These are phyloP conservation scores for Zosterops japonicus DNA, from an alignment of 2,113 vertebrate species.

Conservation along the genomic window DNA sequence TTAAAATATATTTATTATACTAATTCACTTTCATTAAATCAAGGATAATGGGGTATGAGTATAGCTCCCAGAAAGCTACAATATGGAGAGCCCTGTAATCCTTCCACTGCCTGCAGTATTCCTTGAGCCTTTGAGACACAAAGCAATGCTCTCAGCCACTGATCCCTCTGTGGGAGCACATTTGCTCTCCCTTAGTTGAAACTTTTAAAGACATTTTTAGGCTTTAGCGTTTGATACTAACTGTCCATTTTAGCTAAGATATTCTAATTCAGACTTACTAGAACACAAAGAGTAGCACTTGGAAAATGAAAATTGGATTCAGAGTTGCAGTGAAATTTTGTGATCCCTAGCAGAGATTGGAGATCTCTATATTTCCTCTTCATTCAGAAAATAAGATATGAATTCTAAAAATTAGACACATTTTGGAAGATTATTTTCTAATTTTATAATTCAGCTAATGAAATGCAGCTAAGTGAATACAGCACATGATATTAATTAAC, in stretches of 20 bases:
- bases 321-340: not conserved
- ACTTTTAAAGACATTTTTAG: not conserved
- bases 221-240: not conserved
- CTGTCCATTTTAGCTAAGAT: not conserved
- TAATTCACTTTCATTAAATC: not conserved
- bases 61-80: not conserved
- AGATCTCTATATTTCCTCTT: not conserved
- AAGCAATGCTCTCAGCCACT: not conserved
- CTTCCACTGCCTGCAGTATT: not conserved
- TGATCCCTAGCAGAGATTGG: not conserved
- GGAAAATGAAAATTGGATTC: not conserved
- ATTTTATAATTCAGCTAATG: conserved; percentile 9
- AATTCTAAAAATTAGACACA: not conserved
- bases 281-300: not conserved
- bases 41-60: not conserved
- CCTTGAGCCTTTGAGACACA: not conserved
- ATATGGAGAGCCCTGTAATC: not conserved
- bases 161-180: not conserved
- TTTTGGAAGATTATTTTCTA: conserved; percentile 22
- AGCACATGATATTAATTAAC: not conserved
- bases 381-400: not conserved
- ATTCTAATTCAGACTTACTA: not conserved
- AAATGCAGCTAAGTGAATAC: conserved; percentile 3
- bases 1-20: not conserved
- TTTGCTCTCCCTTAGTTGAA: not conserved